These are phyloP conservation scores for Eudorcas thomsonii DNA, from an alignment of 2,113 vertebrate genomes.

Conservation along the genomic window DNA sequence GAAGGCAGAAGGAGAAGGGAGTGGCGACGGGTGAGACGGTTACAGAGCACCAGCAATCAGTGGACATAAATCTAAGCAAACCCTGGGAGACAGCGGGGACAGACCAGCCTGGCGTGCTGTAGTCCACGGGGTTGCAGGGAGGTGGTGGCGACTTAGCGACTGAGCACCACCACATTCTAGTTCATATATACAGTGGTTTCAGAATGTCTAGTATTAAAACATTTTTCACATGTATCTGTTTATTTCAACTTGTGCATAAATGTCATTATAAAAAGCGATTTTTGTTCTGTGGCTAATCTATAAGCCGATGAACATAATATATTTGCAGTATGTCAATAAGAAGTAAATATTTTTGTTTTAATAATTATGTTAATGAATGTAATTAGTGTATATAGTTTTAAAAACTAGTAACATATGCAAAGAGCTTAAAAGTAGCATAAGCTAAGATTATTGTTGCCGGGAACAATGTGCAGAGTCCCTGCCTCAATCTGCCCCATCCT, in stretches of 20 bases:
- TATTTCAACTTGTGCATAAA: not conserved
- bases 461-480: no score
- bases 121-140: not conserved
- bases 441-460: not conserved
- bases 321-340: not conserved
- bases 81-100: rapidly evolving
- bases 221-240: not conserved
- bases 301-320: not conserved
- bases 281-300: not conserved
- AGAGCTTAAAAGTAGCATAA: not conserved
- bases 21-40: not conserved
- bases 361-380: not conserved
- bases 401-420: not conserved
- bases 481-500: not conserved
- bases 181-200: not conserved
- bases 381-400: not conserved
- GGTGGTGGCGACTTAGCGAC: rapidly evolving
- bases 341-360: not conserved
- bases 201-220: not conserved
- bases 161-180: not conserved
- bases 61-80: not conserved
- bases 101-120: not conserved
- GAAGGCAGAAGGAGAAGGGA: not conserved
- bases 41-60: not conserved
- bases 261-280: not conserved